Evolutionary conservation across 2,888 invertebrate genomes (phyloP).

Genomic region (Tinea pellionella): DNA sequence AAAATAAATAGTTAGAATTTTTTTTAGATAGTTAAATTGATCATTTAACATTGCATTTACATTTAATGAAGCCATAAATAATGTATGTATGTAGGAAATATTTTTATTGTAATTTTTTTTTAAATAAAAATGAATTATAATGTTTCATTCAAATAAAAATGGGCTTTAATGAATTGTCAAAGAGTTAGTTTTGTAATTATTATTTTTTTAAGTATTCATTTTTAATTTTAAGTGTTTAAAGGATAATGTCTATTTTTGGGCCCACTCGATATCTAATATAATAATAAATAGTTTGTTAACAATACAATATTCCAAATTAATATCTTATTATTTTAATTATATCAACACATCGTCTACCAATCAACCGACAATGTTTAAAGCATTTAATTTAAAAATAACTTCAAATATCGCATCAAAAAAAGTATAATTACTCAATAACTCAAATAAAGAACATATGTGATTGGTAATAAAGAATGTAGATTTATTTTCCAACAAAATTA

Average conservation of each 20-base stretch:
- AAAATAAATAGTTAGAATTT: slow-evolving; percentile 7
- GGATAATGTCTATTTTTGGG: too few relatives aligned
- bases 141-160: neutral
- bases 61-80: slow-evolving; percentile 10
- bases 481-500: too few relatives aligned
- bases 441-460: too few relatives aligned
- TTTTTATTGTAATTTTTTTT: neutral
- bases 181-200: slow-evolving; percentile 10
- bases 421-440: too few relatives aligned
- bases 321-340: too few relatives aligned
- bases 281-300: too few relatives aligned
- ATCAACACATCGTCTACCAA: too few relatives aligned
- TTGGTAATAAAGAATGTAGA: too few relatives aligned
- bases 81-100: neutral
- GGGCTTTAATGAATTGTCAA: slow-evolving; percentile 7
- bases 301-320: too few relatives aligned
- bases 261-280: too few relatives aligned
- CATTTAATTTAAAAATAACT: neutral
- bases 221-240: neutral
- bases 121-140: neutral
- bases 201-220: neutral
- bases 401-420: too few relatives aligned
- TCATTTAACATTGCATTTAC: slow-evolving; percentile 10
- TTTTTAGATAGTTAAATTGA: slow-evolving; percentile 17
- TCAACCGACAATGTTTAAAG: too few relatives aligned